Conservation (phyloP, 2,113 vertebrate genomes). For the Pedetes capensis region DNA sequence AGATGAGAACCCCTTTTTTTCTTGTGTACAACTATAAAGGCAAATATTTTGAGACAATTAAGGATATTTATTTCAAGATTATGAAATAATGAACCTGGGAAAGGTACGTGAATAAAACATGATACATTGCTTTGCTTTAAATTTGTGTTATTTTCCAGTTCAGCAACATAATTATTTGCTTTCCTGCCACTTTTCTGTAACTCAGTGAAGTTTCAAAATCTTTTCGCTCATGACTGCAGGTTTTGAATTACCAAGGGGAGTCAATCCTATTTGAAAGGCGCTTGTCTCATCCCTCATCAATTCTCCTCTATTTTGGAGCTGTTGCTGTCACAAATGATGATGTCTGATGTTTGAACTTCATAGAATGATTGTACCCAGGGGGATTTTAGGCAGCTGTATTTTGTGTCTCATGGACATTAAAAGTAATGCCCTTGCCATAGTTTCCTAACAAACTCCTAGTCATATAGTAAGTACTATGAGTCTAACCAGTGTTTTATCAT, state of each 20-base stretch:
- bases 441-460: constrained; percentile 33
- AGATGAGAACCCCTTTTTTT: not conserved
- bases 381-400: constrained; percentile 68
- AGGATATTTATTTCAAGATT: not conserved
- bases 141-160: not conserved
- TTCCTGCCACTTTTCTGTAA: not conserved
- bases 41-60: not conserved
- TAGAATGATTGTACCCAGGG: constrained; percentile 50
- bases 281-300: constrained; percentile 67
- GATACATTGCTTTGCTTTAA: not conserved
- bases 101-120: not conserved
- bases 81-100: not conserved
- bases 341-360: constrained; percentile 72
- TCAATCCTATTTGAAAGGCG: not conserved
- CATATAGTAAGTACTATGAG: not conserved
- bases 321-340: constrained; percentile 72
- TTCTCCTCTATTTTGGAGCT: constrained; percentile 65
- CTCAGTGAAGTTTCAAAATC: not conserved
- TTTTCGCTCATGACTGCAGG: not conserved
- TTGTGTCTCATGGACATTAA: constrained; percentile 56
- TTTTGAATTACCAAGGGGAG: constrained; percentile 26
- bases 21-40: not conserved
- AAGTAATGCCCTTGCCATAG: not conserved
- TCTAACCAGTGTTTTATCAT: constrained; percentile 35
- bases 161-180: not conserved